Percentiles rank a stretch among this genome's conserved stretches.
phyloP scores from a whole-genome alignment of 30 jellyfish, hydroid and myxozoan species.

The Aurelia sp. region DNA sequence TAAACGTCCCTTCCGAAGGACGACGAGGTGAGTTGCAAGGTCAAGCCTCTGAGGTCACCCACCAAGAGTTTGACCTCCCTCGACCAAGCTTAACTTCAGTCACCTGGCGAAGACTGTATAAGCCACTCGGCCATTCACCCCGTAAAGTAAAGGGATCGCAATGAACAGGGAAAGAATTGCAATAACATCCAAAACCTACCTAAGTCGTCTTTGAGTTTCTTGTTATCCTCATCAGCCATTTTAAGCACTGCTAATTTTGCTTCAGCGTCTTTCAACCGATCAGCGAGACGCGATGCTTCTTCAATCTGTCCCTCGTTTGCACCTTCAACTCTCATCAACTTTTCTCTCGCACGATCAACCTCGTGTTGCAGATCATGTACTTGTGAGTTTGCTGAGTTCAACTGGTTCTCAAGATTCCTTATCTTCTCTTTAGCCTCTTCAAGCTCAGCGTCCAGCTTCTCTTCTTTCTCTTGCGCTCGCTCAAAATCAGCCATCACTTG shows the following conservation, averaged over 20 bases:
- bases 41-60: too few relatives aligned
- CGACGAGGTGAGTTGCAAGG: too few relatives aligned
- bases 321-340: conserved; percentile 65
- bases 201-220: conserved; percentile 77
- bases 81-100: too few relatives aligned
- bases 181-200: conserved; percentile 2
- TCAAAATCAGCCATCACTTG: conserved; percentile 83
- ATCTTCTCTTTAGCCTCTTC: conserved; percentile 80
- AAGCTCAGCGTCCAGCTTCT: conserved; percentile 81
- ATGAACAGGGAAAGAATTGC: too few relatives aligned
- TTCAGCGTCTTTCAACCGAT: conserved; percentile 78
- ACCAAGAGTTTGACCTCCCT: too few relatives aligned
- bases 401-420: conserved; percentile 72
- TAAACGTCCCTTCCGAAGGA: too few relatives aligned
- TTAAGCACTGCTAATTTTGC: conserved; percentile 53
- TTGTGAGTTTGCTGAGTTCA: conserved; percentile 50
- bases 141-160: too few relatives aligned
- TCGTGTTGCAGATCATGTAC: conserved; percentile 70
- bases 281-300: conserved; percentile 79
- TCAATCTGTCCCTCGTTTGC: conserved; percentile 61
- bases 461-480: conserved; percentile 90
- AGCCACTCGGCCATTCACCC: too few relatives aligned
- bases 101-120: too few relatives aligned
- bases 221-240: conserved; percentile 80
- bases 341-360: conserved; percentile 67